Percentiles rank a stretch among this genome's conserved stretches.
Evolutionary conservation across 1,140 invertebrate genomes (phyloP).

Genomic region (Drosophila leontia): DNA sequence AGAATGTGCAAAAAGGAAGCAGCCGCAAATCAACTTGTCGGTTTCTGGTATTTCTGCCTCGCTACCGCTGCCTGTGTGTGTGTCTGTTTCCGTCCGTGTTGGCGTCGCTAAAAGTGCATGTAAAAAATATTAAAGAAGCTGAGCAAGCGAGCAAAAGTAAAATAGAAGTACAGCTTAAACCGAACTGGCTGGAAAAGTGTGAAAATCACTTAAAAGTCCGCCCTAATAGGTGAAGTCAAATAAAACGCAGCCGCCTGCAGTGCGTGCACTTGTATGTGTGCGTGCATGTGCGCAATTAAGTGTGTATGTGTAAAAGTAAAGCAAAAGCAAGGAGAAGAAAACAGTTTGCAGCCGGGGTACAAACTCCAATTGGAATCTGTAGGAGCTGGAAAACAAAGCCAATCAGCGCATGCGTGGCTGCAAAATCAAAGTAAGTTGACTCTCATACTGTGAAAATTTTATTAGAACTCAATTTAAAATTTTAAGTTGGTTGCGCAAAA

Average conservation of each 20-base stretch:
- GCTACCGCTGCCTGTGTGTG: slow-evolving; percentile 5
- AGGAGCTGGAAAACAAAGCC: slow-evolving; percentile 10
- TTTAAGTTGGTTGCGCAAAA: background rate
- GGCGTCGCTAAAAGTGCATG: slow-evolving; percentile 64
- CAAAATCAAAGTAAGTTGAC: slow-evolving; percentile 5
- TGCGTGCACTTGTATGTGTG: slow-evolving; percentile 57
- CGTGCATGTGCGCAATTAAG: slow-evolving; percentile 13
- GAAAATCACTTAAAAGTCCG: slow-evolving; percentile 27
- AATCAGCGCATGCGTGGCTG: slow-evolving; percentile 58
- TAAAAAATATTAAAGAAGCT: slow-evolving; percentile 47
- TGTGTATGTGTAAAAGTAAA: slow-evolving; percentile 30
- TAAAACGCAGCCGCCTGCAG: slow-evolving; percentile 50
- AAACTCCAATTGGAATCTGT: slow-evolving; percentile 69
- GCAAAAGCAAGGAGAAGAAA: slow-evolving; percentile 36
- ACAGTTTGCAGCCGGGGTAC: slow-evolving; percentile 56
- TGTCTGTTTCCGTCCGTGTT: slow-evolving; percentile 12
- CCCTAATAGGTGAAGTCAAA: background rate
- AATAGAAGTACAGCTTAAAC: slow-evolving; percentile 15
- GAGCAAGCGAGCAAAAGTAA: slow-evolving; percentile 8
- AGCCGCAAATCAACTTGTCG: slow-evolving; percentile 15
- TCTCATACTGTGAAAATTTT: background rate
- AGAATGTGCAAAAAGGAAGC: slow-evolving; percentile 37
- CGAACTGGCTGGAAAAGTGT: background rate
- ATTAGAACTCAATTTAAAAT: background rate
- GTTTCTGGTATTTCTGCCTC: slow-evolving; percentile 6